Evolutionary conservation across 2,888 invertebrate species (phyloP).

Genomic region (Sthenelais limicola): DNA sequence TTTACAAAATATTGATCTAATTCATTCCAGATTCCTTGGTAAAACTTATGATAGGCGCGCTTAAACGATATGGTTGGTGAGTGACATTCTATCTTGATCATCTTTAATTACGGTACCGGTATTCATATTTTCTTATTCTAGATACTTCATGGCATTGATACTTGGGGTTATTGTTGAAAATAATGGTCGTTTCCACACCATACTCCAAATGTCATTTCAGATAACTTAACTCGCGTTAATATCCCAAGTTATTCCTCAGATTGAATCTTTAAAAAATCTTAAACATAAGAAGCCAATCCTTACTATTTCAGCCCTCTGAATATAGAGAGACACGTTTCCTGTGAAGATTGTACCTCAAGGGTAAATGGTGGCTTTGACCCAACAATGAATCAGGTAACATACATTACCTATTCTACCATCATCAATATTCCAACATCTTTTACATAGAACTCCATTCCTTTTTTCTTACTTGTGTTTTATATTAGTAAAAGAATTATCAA

Average conservation of each 20-base stretch:
- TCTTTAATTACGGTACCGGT: neutral
- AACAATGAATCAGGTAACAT: constrained; percentile 81
- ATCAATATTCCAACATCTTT: neutral
- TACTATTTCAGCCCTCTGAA: constrained; percentile 81
- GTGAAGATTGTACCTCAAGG: constrained; percentile 87
- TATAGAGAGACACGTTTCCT: constrained; percentile 89
- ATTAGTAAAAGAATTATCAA: too few species aligned
- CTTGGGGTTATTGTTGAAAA: too few species aligned
- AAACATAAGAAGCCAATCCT: too few species aligned
- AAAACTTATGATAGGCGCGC: constrained; percentile 87
- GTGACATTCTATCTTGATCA: constrained; percentile 57
- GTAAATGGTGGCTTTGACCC: constrained; percentile 95
- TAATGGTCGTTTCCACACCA: too few species aligned
- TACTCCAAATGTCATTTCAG: too few species aligned
- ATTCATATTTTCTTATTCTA: neutral
- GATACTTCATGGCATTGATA: neutral
- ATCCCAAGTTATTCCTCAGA: too few species aligned
- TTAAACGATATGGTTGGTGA: constrained; percentile 86
- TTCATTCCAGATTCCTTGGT: constrained; percentile 83
- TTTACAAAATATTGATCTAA: too few species aligned
- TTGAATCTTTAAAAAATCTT: too few species aligned
- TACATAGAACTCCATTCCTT: neutral
- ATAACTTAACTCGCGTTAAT: too few species aligned
- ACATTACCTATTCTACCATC: neutral
- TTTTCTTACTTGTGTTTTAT: neutral